Conservation (phyloP, 2,113 vertebrate species). For the Poicephalus meyeri region DNA sequence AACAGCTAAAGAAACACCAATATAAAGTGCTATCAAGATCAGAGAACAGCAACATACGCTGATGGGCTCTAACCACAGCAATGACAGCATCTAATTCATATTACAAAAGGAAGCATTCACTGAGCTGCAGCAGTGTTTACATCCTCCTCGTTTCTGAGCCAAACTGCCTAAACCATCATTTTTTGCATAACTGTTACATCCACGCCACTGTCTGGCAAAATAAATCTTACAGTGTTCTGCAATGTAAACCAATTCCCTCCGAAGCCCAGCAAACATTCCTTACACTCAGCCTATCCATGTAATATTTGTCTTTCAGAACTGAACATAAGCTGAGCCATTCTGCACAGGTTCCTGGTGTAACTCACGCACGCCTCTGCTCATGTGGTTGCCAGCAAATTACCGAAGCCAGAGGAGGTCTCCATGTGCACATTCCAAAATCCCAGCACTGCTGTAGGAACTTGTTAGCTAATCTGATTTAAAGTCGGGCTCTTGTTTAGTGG, state of each 20-base stretch:
- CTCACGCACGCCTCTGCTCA: neutral
- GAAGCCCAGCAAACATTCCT: neutral
- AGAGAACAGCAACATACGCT: neutral
- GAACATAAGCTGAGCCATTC: neutral
- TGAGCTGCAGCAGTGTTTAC: neutral
- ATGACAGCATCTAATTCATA: neutral
- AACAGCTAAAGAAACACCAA: neutral
- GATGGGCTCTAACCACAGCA: neutral
- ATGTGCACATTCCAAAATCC: neutral
- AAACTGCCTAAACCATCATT: neutral
- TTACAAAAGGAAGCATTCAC: neutral
- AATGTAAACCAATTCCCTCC: neutral
- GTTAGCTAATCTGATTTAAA: neutral
- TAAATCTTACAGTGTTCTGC: neutral
- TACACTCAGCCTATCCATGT: neutral
- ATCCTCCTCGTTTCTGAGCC: neutral
- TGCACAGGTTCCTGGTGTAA: neutral
- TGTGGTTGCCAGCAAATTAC: neutral
- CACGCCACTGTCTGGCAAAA: neutral
- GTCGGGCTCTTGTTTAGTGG: neutral
- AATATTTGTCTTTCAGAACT: neutral
- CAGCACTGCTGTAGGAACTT: neutral
- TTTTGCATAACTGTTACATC: neutral
- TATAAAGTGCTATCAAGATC: rapidly evolving
- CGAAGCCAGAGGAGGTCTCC: neutral